Evolutionary conservation across 2,888 invertebrate species (phyloP).

Genomic region (Xestoiulus laeticollis): DNA sequence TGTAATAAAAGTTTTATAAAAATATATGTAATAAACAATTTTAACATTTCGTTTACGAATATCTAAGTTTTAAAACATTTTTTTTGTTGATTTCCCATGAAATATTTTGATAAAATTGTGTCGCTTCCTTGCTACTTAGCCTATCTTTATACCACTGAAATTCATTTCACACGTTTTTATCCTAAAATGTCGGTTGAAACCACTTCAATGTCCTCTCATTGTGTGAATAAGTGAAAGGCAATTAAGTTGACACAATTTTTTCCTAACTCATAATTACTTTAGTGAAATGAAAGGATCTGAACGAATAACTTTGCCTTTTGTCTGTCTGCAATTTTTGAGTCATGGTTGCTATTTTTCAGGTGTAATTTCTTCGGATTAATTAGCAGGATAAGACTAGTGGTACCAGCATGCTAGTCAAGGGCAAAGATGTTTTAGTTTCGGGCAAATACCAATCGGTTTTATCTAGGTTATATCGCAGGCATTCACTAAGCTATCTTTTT

Average conservation of each 20-base stretch:
- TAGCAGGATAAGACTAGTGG: neutral
- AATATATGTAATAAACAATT: too few species aligned
- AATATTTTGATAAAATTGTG: too few species aligned
- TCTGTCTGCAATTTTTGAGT: neutral
- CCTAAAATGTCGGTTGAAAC: too few species aligned
- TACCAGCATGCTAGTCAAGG: constrained; percentile 9
- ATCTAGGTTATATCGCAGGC: neutral
- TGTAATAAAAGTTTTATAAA: too few species aligned
- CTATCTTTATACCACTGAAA: too few species aligned
- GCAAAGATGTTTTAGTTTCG: neutral
- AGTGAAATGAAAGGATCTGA: neutral
- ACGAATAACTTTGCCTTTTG: neutral
- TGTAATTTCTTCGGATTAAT: neutral
- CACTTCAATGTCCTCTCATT: too few species aligned
- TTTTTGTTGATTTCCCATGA: too few species aligned
- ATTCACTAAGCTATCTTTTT: neutral
- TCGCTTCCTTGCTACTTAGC: too few species aligned
- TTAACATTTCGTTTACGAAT: too few species aligned
- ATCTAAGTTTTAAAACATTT: too few species aligned
- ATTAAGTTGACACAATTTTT: neutral
- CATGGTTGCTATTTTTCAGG: too few species aligned
- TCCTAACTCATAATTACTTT: neutral
- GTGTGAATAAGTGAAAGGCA: neutral
- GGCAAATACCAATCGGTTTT: neutral
- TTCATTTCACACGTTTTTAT: too few species aligned